Base-by-base conservation (phyloP, 1,140 invertebrate species). In the Neodiprion virginianus region DNA sequence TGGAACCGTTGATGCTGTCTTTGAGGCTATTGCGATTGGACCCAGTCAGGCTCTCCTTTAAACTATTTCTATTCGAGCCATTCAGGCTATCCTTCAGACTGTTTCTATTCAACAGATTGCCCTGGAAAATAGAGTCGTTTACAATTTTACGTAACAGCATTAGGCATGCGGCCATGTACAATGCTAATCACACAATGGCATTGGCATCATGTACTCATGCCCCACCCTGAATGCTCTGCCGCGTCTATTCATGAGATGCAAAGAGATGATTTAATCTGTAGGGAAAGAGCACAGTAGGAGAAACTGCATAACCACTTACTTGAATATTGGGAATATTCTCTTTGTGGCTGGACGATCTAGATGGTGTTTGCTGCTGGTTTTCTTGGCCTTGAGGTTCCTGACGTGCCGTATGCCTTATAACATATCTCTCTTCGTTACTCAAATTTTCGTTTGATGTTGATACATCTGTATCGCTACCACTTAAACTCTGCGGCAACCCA, bases 341-440 rank as follows among this genome's bases (percentile, higher is more conserved):
- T 77, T 88, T 89, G 72, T 87, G 87, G 79, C 88, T 89, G 77
- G 88, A 89, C 68, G 87, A 88, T 72, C 88, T 84, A 2, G 88
- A 88, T 65, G 87, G 88, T 73, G 87, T 88, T 77, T 91, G 90
- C 76, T 90, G 90, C 65, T 92, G 88, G 87, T 93, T 95, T 86
- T 98, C 96, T 87, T 97, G 95, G 8, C 96, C 96, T 87, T 97
- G 96, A 11, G 96, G 96, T 84, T 98, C 96, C 83, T 97, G 96
- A 50, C 96, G 89, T 17, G 94, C 92, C 14, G 93, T 96, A 77
- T 96, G 94, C 76, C 92, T 89, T 75, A 96, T 93, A 17, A 95
- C 94, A 89, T 95, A 95, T 77, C 94, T 90, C 84, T 96, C 95
- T 87, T 96, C 95, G 83, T 94, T 92, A 50, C 95, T 96, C 75